These are phyloP conservation scores for Scaptomyza polygonia DNA, from an alignment of 2,888 invertebrate species.

Conservation along the genomic window DNA sequence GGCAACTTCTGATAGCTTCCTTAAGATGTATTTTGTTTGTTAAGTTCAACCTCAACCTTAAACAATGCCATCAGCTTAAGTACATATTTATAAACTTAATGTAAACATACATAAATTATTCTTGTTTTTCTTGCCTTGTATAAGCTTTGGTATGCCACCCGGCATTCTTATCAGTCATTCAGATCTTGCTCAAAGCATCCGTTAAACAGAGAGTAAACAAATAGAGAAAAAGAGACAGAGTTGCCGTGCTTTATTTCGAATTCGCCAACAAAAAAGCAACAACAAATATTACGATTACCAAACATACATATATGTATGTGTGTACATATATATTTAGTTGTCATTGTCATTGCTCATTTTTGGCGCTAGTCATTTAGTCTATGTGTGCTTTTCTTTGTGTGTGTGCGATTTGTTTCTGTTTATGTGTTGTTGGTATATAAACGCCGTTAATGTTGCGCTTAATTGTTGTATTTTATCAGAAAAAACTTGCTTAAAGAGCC, in stretches of 20 bases:
- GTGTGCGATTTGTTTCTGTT: slow-evolving; percentile 4
- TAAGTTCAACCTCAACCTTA: slow-evolving; percentile 5
- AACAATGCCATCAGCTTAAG: background rate
- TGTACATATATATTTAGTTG: slow-evolving; percentile 36
- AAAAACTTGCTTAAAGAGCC: slow-evolving; percentile 15
- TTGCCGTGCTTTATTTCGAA: slow-evolving; percentile 18
- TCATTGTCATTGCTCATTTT: slow-evolving; percentile 55
- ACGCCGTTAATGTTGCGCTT: slow-evolving; percentile 60
- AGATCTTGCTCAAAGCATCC: slow-evolving; percentile 42
- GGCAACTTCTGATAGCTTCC: background rate
- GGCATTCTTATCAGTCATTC: slow-evolving; percentile 57
- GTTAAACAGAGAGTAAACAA: slow-evolving; percentile 13
- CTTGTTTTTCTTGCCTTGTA: slow-evolving; percentile 6
- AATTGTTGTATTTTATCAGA: slow-evolving; percentile 69
- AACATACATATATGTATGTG: slow-evolving; percentile 26
- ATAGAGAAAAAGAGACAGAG: slow-evolving; percentile 1
- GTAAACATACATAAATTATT: slow-evolving; percentile 15
- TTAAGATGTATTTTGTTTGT: background rate
- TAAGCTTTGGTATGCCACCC: slow-evolving; percentile 20
- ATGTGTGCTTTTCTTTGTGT: slow-evolving; percentile 20
- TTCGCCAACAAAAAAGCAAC: slow-evolving; percentile 9
- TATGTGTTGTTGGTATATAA: slow-evolving; percentile 48
- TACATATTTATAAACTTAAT: slow-evolving; percentile 3
- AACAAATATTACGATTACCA: slow-evolving; percentile 40
- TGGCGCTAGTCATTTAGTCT: slow-evolving; percentile 39